These are phyloP conservation scores for Fragum fragum DNA, from an alignment of 2,888 invertebrate species.

Conservation along the genomic window DNA sequence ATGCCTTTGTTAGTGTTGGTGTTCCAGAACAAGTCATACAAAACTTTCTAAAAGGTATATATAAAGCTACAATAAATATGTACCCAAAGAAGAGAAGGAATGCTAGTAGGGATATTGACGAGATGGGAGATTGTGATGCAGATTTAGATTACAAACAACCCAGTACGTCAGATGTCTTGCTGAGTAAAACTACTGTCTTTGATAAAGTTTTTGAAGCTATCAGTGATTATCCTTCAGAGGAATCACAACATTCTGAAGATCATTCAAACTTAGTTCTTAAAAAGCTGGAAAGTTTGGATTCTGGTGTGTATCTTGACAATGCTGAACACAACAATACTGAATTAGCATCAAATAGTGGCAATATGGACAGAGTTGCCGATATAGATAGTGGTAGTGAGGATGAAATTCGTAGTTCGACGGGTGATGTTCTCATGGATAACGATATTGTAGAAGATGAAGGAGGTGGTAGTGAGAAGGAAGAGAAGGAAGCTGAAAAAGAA, in stretches of 20 bases:
- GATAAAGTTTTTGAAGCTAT: not conserved
- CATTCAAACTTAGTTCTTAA: not conserved
- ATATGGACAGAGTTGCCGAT: not conserved
- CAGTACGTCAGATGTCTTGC: slow-evolving; percentile 20
- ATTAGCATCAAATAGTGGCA: not conserved
- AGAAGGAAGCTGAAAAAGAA: not conserved
- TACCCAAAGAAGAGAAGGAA: not conserved
- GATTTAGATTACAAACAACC: slow-evolving; percentile 35
- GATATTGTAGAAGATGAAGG: slow-evolving; percentile 17
- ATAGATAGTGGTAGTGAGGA: slow-evolving; percentile 40
- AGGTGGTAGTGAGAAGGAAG: not conserved
- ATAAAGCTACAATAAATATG: slow-evolving; percentile 8
- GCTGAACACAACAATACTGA: not conserved
- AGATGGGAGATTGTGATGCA: slow-evolving; percentile 44
- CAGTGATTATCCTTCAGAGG: not conserved
- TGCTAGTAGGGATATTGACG: not conserved
- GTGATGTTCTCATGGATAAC: slow-evolving; percentile 33
- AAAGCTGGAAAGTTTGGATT: not conserved
- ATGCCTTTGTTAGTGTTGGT: slow-evolving; percentile 44
- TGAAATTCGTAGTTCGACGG: slow-evolving; percentile 46
- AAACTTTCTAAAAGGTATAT: slow-evolving; percentile 62
- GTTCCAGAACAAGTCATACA: slow-evolving; percentile 48
- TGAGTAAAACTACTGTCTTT: not conserved
- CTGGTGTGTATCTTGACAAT: slow-evolving; percentile 15
- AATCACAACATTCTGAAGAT: not conserved